Percentiles rank a stretch among this genome's conserved stretches.
These are phyloP conservation scores for Botrylloides violaceus DNA, from an alignment of 23 tunicate genomes.

Conservation along the genomic window DNA sequence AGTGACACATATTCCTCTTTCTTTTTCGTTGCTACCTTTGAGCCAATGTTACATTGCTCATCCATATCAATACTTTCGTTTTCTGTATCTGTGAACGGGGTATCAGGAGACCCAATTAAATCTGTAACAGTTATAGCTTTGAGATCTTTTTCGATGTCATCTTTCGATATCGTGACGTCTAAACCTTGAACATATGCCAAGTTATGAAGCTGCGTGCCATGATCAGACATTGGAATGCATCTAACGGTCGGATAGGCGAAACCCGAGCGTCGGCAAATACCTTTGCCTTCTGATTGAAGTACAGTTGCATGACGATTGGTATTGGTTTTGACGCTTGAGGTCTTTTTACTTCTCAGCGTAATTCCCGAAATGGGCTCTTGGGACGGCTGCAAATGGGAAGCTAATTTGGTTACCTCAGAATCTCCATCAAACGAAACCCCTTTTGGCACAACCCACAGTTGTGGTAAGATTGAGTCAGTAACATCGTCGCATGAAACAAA, in stretches of 20 bases:
- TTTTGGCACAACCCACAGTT: constrained; percentile 79
- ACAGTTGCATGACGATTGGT: neutral
- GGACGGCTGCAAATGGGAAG: constrained; percentile 64
- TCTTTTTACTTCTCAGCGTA: neutral
- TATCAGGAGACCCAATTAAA: constrained; percentile 50
- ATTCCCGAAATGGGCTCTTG: constrained; percentile 17
- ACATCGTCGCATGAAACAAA: constrained; percentile 14
- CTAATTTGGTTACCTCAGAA: constrained; percentile 24
- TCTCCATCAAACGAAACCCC: neutral
- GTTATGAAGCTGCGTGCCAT: no score
- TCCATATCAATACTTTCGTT: neutral
- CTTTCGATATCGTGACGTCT: neutral
- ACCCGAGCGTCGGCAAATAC: neutral
- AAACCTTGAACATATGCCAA: neutral
- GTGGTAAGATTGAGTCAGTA: constrained; percentile 32
- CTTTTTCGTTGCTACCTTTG: neutral
- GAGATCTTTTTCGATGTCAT: constrained; percentile 16
- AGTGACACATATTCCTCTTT: no score
- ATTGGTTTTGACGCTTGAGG: neutral
- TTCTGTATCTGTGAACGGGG: constrained; percentile 8
- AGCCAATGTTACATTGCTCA: neutral
- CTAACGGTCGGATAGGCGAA: neutral
- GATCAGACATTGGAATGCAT: neutral
- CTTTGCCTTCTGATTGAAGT: neutral
- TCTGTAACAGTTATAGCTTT: constrained; percentile 40